phyloP scores from a whole-genome alignment of 2,797 vertebrate genomes.

The Peromyscus melanophrys region DNA sequence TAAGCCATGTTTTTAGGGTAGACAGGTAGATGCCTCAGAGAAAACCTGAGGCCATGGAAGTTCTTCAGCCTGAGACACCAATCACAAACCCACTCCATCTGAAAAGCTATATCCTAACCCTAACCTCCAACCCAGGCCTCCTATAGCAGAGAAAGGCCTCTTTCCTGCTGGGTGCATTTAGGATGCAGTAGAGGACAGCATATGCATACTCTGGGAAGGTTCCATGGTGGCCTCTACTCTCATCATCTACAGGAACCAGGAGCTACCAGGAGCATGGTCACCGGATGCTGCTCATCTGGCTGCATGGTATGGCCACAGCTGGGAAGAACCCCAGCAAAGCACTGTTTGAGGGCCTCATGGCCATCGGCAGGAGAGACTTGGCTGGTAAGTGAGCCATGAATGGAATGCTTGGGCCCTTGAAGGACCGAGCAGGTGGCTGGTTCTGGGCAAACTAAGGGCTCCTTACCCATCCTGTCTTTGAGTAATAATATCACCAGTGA shows the following conservation, averaged over 20 bases:
- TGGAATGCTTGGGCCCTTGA: background rate
- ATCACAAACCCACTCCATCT: background rate
- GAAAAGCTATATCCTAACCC: background rate
- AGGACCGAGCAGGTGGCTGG: background rate
- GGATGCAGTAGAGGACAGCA: background rate
- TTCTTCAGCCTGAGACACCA: background rate
- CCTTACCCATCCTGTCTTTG: background rate
- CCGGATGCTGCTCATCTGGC: constrained; percentile 96
- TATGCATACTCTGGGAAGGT: background rate
- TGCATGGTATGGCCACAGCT: constrained; percentile 91
- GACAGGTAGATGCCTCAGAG: background rate
- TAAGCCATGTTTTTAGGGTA: background rate
- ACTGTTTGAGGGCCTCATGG: constrained; percentile 94
- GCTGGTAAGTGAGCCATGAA: constrained; percentile 90
- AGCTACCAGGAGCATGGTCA: constrained; percentile 96
- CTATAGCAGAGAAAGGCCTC: background rate
- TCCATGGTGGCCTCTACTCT: background rate
- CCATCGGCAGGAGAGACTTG: constrained; percentile 93
- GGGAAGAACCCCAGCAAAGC: constrained; percentile 95
- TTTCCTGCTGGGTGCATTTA: background rate
- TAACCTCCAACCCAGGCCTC: too few species aligned
- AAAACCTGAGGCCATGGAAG: background rate
- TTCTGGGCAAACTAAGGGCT: background rate
- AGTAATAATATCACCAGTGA: background rate
- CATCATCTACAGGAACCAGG: constrained; percentile 90